phyloP scores from a whole-genome alignment of 2,888 invertebrate species.

The Aphodius sticticus region DNA sequence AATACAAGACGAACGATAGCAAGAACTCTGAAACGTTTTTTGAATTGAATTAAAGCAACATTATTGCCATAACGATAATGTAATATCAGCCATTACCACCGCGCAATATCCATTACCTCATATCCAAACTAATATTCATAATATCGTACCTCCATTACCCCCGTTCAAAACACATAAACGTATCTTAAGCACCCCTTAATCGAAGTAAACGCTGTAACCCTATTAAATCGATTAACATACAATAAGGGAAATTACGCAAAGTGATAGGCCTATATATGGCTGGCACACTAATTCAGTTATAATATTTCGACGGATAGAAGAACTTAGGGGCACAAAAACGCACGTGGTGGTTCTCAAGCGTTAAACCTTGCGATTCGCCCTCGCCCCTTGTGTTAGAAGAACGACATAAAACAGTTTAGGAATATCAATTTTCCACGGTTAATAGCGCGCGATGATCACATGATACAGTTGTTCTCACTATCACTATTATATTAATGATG shows the following conservation, averaged over 20 bases:
- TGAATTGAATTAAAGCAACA: slow-evolving; percentile 12
- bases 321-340: slow-evolving; percentile 8
- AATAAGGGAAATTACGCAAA: slow-evolving; percentile 10
- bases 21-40: slow-evolving; percentile 7
- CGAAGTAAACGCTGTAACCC: background rate
- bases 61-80: background rate
- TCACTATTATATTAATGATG: slow-evolving; percentile 13
- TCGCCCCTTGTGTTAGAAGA: slow-evolving; percentile 10
- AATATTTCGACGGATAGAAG: slow-evolving; percentile 14
- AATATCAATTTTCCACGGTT: slow-evolving; percentile 21
- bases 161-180: background rate
- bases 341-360: slow-evolving; percentile 22
- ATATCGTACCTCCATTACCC: background rate
- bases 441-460: slow-evolving; percentile 9
- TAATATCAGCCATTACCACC: background rate
- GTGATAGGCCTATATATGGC: background rate
- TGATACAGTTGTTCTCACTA: slow-evolving; percentile 9
- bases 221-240: slow-evolving; percentile 14
- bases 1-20: background rate
- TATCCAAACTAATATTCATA: background rate
- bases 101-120: background rate
- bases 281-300: slow-evolving; percentile 18
- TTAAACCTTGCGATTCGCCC: background rate
- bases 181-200: background rate
- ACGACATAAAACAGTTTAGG: slow-evolving; percentile 21